A percentile compares a stretch with the other conserved stretches of the same genome.
Evolutionary conservation across 2,888 invertebrate genomes (phyloP).

Genomic region (Agrochola lota): DNA sequence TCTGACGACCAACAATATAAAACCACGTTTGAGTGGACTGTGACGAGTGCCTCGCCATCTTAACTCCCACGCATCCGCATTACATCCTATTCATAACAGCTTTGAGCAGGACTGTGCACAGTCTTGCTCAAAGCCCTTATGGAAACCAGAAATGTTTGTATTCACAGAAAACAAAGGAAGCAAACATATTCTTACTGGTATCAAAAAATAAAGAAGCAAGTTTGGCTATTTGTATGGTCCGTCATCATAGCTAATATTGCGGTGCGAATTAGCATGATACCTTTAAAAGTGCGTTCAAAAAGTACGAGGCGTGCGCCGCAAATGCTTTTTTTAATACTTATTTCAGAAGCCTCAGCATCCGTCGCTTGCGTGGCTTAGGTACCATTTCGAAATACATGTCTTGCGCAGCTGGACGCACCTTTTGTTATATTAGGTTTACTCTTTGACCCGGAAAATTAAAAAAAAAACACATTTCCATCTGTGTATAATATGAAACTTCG

Average conservation of each 20-base stretch:
- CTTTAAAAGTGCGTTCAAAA: not conserved
- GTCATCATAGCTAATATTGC: too few relatives aligned
- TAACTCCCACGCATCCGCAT: conserved; percentile 7
- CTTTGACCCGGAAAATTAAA: not conserved
- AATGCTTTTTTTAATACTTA: not conserved
- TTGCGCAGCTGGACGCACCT: not conserved
- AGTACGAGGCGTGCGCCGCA: not conserved
- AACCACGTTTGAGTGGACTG: not conserved
- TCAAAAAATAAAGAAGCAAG: too few relatives aligned
- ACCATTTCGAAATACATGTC: not conserved
- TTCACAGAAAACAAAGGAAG: not conserved
- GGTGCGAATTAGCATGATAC: too few relatives aligned
- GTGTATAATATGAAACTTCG: not conserved
- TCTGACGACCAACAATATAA: not conserved
- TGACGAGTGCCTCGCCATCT: not conserved
- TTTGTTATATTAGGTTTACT: not conserved
- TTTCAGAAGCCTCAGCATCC: not conserved
- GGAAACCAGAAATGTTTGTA: not conserved
- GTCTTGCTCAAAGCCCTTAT: not conserved
- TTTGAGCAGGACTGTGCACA: not conserved
- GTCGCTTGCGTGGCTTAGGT: not conserved
- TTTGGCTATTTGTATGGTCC: not conserved
- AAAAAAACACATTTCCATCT: too few relatives aligned
- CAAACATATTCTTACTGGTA: not conserved
- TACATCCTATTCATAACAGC: not conserved